These are phyloP conservation scores for Oncorhynchus masou DNA, from an alignment of 2,113 vertebrate species.

Conservation along the genomic window DNA sequence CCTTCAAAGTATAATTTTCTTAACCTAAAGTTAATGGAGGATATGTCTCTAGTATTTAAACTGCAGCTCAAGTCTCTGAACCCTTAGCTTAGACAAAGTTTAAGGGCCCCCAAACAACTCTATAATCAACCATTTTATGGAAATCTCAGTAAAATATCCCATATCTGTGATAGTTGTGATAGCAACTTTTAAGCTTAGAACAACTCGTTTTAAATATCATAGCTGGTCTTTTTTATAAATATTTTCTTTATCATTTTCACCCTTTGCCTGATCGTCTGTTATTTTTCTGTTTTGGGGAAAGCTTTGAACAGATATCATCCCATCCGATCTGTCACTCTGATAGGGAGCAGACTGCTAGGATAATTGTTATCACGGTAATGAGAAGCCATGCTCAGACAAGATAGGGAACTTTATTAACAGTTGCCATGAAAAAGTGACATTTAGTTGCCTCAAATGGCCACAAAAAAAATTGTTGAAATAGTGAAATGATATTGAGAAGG, in stretches of 20 bases:
- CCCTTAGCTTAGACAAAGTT: neutral
- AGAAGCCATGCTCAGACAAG: constrained; percentile 42
- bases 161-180: neutral
- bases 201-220: constrained; percentile 38
- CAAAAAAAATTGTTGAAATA: constrained; percentile 7
- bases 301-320: constrained; percentile 41
- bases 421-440: constrained; percentile 40
- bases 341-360: constrained; percentile 29
- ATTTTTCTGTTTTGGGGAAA: neutral
- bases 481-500: constrained; percentile 2
- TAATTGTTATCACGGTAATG: constrained; percentile 58
- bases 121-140: constrained; percentile 19
- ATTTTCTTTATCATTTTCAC: neutral
- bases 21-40: constrained; percentile 1
- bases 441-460: constrained; percentile 23
- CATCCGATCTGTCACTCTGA: constrained; percentile 44
- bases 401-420: constrained; percentile 39
- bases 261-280: constrained; percentile 8
- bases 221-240: constrained; percentile 12
- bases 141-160: constrained; percentile 17
- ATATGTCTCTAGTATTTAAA: neutral
- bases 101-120: constrained; percentile 23
- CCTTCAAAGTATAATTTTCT: neutral
- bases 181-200: constrained; percentile 40
- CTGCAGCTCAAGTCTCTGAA: neutral